phyloP scores from a whole-genome alignment of 2,113 vertebrate species.

The Brachypodius melanocephalos region DNA sequence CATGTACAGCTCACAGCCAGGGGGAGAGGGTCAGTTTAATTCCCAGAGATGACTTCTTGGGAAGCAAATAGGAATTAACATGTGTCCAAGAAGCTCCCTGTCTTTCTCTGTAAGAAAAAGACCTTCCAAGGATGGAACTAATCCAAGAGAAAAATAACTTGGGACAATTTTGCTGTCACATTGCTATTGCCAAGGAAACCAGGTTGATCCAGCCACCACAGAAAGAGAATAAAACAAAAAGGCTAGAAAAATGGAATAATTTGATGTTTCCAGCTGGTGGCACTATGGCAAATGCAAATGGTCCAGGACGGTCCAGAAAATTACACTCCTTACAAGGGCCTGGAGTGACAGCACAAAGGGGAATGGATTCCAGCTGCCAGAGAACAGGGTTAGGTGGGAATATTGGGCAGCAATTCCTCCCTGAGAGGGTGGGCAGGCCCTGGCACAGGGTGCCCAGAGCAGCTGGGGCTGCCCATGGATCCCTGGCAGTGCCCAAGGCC shows the following conservation, averaged over 20 bases:
- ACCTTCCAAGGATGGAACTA: not conserved
- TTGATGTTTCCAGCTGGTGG: not conserved
- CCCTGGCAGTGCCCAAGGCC: not conserved
- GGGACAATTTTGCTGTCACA: not conserved
- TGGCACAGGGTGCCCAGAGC: not conserved
- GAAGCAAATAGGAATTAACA: not conserved
- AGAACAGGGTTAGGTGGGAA: not conserved
- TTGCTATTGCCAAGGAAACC: not conserved
- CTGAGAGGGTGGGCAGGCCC: accelerated
- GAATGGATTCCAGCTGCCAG: not conserved
- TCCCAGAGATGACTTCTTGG: not conserved
- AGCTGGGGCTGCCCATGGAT: not conserved
- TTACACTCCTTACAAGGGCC: not conserved
- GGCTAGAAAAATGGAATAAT: not conserved
- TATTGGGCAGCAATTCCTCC: not conserved
- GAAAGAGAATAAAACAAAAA: not conserved
- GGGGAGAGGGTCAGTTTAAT: not conserved
- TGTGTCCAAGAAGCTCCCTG: not conserved
- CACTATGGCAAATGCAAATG: not conserved
- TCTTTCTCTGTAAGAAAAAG: not conserved
- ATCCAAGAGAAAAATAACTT: not conserved
- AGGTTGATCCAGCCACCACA: not conserved
- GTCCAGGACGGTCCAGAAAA: not conserved
- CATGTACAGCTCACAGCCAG: accelerated
- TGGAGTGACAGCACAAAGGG: not conserved